Evolutionary conservation across 2,888 invertebrate genomes (phyloP), one percentile per base, ranked within the genome.

Genomic region (Venusia cambrica): DNA sequence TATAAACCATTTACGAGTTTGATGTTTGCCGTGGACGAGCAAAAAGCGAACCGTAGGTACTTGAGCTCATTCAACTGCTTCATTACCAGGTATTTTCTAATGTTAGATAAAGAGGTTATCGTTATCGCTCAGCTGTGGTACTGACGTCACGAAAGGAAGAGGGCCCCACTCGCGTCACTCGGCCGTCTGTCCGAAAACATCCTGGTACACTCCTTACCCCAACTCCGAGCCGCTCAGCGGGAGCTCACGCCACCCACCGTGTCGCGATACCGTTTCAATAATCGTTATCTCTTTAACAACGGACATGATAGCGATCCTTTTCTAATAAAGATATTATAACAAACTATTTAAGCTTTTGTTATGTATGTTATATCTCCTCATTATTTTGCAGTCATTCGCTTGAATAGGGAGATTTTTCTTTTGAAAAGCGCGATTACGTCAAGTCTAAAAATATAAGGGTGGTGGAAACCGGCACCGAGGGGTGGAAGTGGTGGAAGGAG

Each of bases 391-490:
- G 29, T 27, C 26, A n/a, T n/a, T n/a, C n/a, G 20, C 41, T 34
- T 27, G 18, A 32, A 30, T 8, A 22, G 15, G 11, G 28, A 16
- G 17, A 34, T 16, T 14, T 33, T 32, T 31, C 29, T 37, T 29
- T 31, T 64, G 55, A 55, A 65, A 66, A 65, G 60, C 64, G 57
- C 50, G 57, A 63, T 79, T 73, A 78, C 84, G 83, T 85, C 85
- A 84, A 62, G 53, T 74, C 80, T 83, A 84, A 76, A 84, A 76
- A 83, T 84, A 83, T 52, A 50, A 61, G 69, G 79, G 75, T 69
- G 73, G 73, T 58, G 51, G 50, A 55, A 56, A 60, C 44, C 55
- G 59, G 59, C 53, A 52, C 56, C 51, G 38, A 52, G n/a, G 67
- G 72, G 74, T 73, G 67, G 68, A 42, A 37, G 49, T 16, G 62